phyloP scores from a whole-genome alignment of 2,888 invertebrate genomes.

The Metallyticus violacea region DNA sequence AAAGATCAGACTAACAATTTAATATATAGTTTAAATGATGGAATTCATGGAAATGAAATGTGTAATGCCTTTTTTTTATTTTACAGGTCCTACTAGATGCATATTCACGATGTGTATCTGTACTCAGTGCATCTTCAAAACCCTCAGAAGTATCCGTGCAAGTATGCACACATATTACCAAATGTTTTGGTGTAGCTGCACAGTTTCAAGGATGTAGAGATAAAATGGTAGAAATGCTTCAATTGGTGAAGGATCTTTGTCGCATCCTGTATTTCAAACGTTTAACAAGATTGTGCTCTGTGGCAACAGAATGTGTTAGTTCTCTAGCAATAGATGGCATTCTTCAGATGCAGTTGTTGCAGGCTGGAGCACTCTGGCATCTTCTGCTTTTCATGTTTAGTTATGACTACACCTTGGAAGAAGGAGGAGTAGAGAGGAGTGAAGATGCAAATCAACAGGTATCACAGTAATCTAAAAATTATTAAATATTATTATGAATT shows the following conservation, averaged over 20 bases:
- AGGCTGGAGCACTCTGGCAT: constrained; percentile 89
- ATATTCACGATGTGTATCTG: constrained; percentile 90
- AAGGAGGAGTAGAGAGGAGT: constrained; percentile 86
- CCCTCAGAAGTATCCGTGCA: constrained; percentile 78
- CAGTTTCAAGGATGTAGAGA: constrained; percentile 88
- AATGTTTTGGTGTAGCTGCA: constrained; percentile 94
- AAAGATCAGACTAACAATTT: too few species aligned
- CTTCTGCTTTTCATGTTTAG: constrained; percentile 84
- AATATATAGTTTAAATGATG: too few species aligned
- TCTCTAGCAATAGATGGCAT: constrained; percentile 82
- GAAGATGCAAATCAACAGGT: constrained; percentile 80
- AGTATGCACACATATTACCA: constrained; percentile 88
- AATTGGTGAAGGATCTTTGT: constrained; percentile 81
- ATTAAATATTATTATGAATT: constrained; percentile 20
- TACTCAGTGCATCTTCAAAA: constrained; percentile 76
- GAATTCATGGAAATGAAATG: too few species aligned
- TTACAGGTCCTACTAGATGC: constrained; percentile 78
- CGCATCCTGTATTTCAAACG: constrained; percentile 86
- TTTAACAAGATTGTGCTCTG: constrained; percentile 75
- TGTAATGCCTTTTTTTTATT: too few species aligned
- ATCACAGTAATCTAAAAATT: too few species aligned
- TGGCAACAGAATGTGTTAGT: constrained; percentile 87
- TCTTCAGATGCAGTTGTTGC: constrained; percentile 79
- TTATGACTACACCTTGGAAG: constrained; percentile 96
- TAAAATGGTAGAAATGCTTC: constrained; percentile 82